Percentiles rank a stretch among this genome's conserved stretches.
Evolutionary conservation across 1,140 invertebrate species (phyloP).

Genomic region (Dendroctonus ponderosae): DNA sequence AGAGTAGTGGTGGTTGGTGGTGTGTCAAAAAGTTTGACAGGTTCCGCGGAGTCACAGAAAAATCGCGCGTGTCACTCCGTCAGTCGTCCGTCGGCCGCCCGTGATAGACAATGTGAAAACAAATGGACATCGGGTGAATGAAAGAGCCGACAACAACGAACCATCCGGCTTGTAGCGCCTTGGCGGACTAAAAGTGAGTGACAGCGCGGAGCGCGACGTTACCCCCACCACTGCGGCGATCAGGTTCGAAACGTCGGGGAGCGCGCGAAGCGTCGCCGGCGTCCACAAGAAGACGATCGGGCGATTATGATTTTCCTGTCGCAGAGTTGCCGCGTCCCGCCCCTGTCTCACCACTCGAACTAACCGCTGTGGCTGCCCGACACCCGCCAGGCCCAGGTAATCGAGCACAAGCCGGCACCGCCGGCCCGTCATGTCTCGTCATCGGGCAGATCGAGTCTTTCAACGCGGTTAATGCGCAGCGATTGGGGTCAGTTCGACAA

Average conservation of each 20-base stretch:
- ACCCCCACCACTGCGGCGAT: constrained; percentile 44
- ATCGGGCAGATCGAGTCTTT: constrained; percentile 47
- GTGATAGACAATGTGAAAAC: constrained; percentile 18
- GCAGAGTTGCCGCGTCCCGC: not conserved
- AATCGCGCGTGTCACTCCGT: constrained; percentile 32
- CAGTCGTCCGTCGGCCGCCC: not conserved
- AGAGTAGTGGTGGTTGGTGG: constrained; percentile 18
- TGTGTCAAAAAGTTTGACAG: constrained; percentile 12
- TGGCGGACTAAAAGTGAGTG: constrained; percentile 51
- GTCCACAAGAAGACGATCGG: constrained; percentile 4
- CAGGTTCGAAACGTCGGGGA: constrained; percentile 41
- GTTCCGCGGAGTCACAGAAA: constrained; percentile 13
- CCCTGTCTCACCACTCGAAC: too few relatives aligned
- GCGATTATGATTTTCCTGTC: too few relatives aligned
- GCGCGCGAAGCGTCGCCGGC: constrained; percentile 45
- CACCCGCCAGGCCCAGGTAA: too few relatives aligned
- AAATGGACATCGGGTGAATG: constrained; percentile 16
- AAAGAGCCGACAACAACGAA: constrained; percentile 38
- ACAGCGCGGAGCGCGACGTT: constrained; percentile 47
- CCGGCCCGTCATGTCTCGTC: constrained; percentile 51
- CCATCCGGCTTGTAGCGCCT: constrained; percentile 45
- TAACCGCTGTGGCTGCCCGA: too few relatives aligned
- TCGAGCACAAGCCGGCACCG: constrained; percentile 22
- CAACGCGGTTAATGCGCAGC: constrained; percentile 45
- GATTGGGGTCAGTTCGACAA: constrained; percentile 51